Base-by-base conservation (phyloP, 2,888 invertebrate genomes). In the Apamea monoglypha region DNA sequence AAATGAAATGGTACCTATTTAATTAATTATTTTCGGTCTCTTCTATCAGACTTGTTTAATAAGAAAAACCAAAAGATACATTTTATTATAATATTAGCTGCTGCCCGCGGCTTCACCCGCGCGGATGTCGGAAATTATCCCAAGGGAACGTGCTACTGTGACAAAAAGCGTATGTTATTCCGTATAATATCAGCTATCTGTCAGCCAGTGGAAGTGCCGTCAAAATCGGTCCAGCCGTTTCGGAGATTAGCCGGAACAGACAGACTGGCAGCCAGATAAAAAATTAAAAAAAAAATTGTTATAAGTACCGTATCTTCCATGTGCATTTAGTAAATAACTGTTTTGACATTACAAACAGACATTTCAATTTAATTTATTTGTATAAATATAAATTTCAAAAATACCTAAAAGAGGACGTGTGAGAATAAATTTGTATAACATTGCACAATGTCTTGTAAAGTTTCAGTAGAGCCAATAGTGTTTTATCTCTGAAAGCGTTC, bases 401-500 rank as follows among this genome's bases (percentile, higher is more conserved):
- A 21, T 12, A n/a, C 32, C 18, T 59, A 8, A 72, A 8, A 61
- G 8, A 25, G 6, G 40, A 40, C 40, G 40, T 40, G 40, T 40
- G 3, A 47, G 16, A 47, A 14, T 50, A 63, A 64, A 74, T 67
- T 47, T 74, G 8, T 12, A n/a, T 21, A 40, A 36, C 59, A 74
- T 56, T 59, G n/a, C 5, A 29, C 21, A 53, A 61, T 29, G 36
- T 59, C n/a, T 75, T 67, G 67, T 29, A 36, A 61, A 63, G 29
- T 32, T 75, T 69, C 47, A 75, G 61, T 50, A 76, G 1, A 47
- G 18, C n/a, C 59, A 25, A 69, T 29, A 69, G 32, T 29, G 61
- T 53, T 66, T 32, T 25, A 78, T 47, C 18, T 61, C 47, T 82
- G n/a, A 67, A 72, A 78, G 66, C 61, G 16, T 56, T 53, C 29